Base-by-base conservation (phyloP, 2,797 vertebrate genomes). In the Huso huso region DNA sequence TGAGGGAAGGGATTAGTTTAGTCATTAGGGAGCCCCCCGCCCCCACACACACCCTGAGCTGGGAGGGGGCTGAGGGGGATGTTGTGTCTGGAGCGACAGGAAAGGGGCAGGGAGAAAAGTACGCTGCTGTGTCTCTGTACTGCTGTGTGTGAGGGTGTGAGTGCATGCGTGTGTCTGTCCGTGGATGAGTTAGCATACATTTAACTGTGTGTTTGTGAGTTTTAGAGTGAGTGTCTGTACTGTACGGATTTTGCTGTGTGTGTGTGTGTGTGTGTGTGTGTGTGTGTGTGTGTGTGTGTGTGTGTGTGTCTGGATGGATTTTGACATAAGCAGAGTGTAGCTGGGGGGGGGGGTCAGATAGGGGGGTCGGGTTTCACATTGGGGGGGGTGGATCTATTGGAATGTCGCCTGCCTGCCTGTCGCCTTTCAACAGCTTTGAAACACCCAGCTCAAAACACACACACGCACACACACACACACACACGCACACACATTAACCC, bases 11-110 rank as follows among this genome's bases (percentile, higher is more conserved):
- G 52, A 55, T 7, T 55, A 55, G 52, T 55, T n/a, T 3, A 55
- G 12, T 55, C 12, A 55, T 9, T 2, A 55, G 8, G 8, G 58
- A 18, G 66, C 18, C 18, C 5, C 51, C 1, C 10, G 48, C 8
- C 60, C 3, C 10, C 0, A 11, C 37, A 7, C 1, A 0, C 0
- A 0, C 4, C 4, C 2, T n/a, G 7, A 6, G n/a, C 0, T 6
- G 52, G 7, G 2, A 52, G 48, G 61, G 13, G 66, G 7, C 7
- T 50, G 12, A 7, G 10, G 10, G 10, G 8, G 51, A 49, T 1
- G 7, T 63, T 6, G 2, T 5, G 49, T 10, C 4, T 61, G 2
- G 51, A 48, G 7, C 8, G 15, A 2, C 10, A 7, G 11, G 9
- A 12, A 7, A 50, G 53, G n/a, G n/a, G 12, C 5, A 11, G 1